These are phyloP conservation scores for Cliona cf. orientalis DNA, from an alignment of 37 sponge, comb jelly and placozoan species.

Conservation along the genomic window DNA sequence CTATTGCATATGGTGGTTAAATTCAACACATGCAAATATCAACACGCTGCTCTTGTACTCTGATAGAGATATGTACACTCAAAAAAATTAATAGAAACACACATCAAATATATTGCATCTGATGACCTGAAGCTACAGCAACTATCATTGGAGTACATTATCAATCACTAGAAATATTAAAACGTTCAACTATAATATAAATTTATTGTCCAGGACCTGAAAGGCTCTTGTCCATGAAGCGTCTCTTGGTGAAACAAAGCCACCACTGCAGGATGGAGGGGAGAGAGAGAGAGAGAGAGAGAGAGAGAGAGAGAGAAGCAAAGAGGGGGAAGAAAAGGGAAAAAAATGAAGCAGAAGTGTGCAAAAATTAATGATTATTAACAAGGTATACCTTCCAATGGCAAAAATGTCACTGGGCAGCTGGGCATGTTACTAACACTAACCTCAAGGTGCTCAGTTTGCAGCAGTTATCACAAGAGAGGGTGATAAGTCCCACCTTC, in stretches of 20 bases:
- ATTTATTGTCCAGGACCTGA: constrained; percentile 89
- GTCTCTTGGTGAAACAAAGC: constrained; percentile 95
- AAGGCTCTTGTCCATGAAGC: constrained; percentile 99
- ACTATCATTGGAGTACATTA: not conserved
- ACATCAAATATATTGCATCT: too few relatives aligned
- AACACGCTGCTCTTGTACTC: too few relatives aligned
- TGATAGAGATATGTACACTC: too few relatives aligned
- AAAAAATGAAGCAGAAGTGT: not conserved
- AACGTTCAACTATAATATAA: not conserved
- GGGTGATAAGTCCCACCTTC: too few relatives aligned
- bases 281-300: constrained; percentile 6
- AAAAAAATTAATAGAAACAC: too few relatives aligned
- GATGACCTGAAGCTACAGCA: too few relatives aligned
- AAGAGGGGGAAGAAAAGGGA: constrained; percentile 15
- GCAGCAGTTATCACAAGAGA: too few relatives aligned
- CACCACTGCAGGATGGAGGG: constrained; percentile 93
- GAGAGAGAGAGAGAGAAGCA: constrained; percentile 8
- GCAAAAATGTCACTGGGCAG: too few relatives aligned
- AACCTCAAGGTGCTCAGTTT: too few relatives aligned
- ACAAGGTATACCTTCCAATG: not conserved
- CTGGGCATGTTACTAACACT: too few relatives aligned
- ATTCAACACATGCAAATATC: too few relatives aligned
- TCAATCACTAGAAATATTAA: not conserved
- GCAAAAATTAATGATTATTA: not conserved
- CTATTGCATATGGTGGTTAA: too few relatives aligned